These are phyloP conservation scores for Amblyteles armatorius DNA, from an alignment of 2,888 invertebrate species.

Conservation along the genomic window DNA sequence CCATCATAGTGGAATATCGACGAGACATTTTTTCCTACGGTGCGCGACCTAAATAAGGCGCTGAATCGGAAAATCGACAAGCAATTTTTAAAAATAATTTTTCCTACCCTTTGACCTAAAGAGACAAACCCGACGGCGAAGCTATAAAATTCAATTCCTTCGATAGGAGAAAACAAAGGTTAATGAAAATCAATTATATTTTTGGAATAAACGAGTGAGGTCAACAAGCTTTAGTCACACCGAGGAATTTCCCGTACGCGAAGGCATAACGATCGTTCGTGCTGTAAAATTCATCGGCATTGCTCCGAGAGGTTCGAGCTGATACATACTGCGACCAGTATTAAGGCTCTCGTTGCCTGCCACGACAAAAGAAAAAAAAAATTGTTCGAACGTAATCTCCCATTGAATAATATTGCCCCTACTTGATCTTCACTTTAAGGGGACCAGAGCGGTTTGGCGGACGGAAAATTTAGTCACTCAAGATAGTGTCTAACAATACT, in stretches of 20 bases:
- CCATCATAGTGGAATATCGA: not conserved
- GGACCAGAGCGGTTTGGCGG: no score
- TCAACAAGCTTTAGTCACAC: not conserved
- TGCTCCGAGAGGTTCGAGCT: not conserved
- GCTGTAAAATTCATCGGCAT: not conserved
- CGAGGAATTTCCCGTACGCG: not conserved
- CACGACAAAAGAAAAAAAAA: not conserved
- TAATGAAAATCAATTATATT: not conserved
- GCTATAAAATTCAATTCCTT: not conserved
- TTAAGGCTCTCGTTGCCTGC: conserved; percentile 18
- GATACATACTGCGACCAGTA: conserved; percentile 8
- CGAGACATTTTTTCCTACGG: not conserved
- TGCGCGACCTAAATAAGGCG: not conserved
- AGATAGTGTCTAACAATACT: no score
- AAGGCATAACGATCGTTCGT: not conserved
- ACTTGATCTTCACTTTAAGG: not conserved
- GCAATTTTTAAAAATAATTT: not conserved
- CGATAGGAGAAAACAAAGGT: not conserved
- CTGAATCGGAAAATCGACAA: not conserved
- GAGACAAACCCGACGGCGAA: not conserved
- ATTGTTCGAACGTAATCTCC: conserved; percentile 8
- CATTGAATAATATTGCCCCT: conserved; percentile 1
- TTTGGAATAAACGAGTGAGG: not conserved
- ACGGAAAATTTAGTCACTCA: no score
- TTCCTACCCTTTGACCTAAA: not conserved